Percentiles rank a stretch among this genome's conserved stretches.
Conservation (phyloP, 2,113 vertebrate genomes). For the Istiophorus platypterus region DNA sequence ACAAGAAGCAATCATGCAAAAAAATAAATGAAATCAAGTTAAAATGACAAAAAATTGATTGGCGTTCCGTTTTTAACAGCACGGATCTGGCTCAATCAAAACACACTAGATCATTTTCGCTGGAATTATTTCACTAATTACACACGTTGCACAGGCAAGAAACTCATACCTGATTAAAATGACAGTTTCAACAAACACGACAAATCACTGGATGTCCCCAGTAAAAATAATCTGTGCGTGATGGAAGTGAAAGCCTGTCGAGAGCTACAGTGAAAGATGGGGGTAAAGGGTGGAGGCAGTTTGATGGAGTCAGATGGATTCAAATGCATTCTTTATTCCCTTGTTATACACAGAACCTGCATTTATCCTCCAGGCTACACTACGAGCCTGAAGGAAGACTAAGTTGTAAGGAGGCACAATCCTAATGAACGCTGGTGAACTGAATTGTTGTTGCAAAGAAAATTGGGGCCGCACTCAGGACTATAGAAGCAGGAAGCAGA, state of each 20-base stretch:
- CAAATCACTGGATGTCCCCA: constrained; percentile 2
- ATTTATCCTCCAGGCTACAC: constrained; percentile 33
- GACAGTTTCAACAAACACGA: constrained; percentile 49
- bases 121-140: constrained; percentile 27
- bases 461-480: constrained; percentile 49
- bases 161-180: constrained; percentile 19
- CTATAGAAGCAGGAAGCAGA: constrained; percentile 40
- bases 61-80: neutral
- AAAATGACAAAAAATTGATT: constrained; percentile 31
- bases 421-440: constrained; percentile 56
- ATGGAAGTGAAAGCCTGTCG: neutral
- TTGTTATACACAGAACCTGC: neutral
- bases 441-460: constrained; percentile 70
- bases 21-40: constrained; percentile 2
- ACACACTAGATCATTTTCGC: neutral
- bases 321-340: constrained; percentile 11
- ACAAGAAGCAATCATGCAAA: constrained; percentile 3
- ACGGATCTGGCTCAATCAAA: constrained; percentile 27
- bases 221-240: neutral
- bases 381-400: constrained; percentile 22
- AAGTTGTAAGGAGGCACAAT: constrained; percentile 13
- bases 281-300: neutral
- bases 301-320: neutral
- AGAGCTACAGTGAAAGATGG: neutral
- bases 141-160: neutral